Conservation (phyloP, 2,888 invertebrate genomes). For the Catocala fraxini region DNA sequence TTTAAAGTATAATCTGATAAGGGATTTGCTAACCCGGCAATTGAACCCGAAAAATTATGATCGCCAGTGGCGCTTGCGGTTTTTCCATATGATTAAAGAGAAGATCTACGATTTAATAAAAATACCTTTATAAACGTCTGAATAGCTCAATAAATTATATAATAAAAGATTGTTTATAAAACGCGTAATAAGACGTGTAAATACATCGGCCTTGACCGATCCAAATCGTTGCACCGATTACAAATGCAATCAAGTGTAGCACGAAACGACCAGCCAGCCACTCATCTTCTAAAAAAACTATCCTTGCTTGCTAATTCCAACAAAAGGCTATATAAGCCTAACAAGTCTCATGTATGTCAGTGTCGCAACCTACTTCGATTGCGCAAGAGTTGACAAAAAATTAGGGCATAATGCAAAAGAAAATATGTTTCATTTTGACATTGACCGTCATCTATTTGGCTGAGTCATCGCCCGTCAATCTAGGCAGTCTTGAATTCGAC, state of each 20-base stretch:
- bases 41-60: too few species aligned
- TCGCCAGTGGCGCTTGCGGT: too few species aligned
- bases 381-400: constrained; percentile 70
- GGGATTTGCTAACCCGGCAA: too few species aligned
- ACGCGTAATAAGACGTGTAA: constrained; percentile 18
- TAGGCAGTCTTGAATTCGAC: constrained; percentile 67
- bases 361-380: constrained; percentile 84
- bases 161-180: neutral
- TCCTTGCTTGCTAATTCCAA: constrained; percentile 73
- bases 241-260: constrained; percentile 66
- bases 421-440: constrained; percentile 65
- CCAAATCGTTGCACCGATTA: constrained; percentile 72
- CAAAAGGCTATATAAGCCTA: constrained; percentile 78
- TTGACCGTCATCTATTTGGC: constrained; percentile 65
- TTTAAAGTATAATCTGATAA: too few species aligned
- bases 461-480: constrained; percentile 66
- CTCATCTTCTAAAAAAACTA: constrained; percentile 71
- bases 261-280: constrained; percentile 49
- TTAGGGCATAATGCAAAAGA: constrained; percentile 66
- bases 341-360: constrained; percentile 81
- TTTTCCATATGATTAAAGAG: too few species aligned
- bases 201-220: constrained; percentile 70
- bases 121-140: too few species aligned
- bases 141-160: too few species aligned
- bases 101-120: too few species aligned